Base-by-base conservation (phyloP, 1,140 invertebrate species). In the Drosophila seguyi region DNA sequence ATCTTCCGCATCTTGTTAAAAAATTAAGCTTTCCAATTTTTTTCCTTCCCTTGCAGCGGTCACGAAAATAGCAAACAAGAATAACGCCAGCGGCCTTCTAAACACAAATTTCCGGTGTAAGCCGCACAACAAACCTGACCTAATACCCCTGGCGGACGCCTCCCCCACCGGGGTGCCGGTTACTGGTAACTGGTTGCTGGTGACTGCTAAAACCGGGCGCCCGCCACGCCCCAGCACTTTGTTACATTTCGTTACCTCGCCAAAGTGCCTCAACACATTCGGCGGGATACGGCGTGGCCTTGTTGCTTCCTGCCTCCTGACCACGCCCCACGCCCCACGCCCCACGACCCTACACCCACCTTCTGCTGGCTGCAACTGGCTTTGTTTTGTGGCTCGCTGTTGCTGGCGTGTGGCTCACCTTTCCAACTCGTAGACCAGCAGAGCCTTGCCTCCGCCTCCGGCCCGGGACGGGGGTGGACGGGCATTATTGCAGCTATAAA, bases 401-500 rank as follows among this genome's bases (percentile, higher is more conserved):
- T 74, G 63, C 73, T 68, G 76, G 66, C 73, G 58, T 84, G 80
- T 75, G 80, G 77, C 77, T 88, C 85, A 90, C 84, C 81, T 88
- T 88, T 67, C 55, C 52, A 55, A 34, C 52, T 34, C 34, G 34
- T 20, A 53, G 52, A 53, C 31, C 52, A n/a, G 34, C 31, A 38
- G 20, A 16, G 34, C 52, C 31, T 42, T 22, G 27, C 16, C 16
- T 56, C 39, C 38, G 10, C 16, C 34, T 10, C 45, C 34, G 16
- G 14, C 14, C 22, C 22, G 57, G 59, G 41, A 18, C 31, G 41
- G 20, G 45, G 42, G 42, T 34, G 44, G 69, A 38, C 45, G 47
- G 81, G 63, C 86, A 88, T 85, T 88, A 88, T 88, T 88, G 85
- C 84, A 88, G 84, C 81, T 87, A 88, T 87, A 87, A 87, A 87